phyloP scores from a whole-genome alignment of 2,113 vertebrate genomes.

The Callithrix jacchus region DNA sequence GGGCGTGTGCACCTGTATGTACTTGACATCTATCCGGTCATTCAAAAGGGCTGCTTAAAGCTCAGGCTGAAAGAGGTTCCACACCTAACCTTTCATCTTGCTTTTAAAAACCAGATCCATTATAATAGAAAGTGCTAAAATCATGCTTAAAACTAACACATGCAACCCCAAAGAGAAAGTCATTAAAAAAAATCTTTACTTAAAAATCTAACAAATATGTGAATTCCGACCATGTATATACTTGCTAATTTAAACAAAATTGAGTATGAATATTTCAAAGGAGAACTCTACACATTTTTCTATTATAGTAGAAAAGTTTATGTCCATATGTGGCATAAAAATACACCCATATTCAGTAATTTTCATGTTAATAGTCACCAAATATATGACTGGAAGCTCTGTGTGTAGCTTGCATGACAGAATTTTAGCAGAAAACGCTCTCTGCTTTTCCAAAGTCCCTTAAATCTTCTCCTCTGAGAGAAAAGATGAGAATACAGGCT shows the following conservation, averaged over 20 bases:
- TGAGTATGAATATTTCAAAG: neutral
- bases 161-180: neutral
- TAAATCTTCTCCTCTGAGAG: neutral
- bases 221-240: neutral
- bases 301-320: neutral
- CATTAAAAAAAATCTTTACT: neutral
- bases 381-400: neutral
- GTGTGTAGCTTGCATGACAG: neutral
- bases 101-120: neutral
- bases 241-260: neutral
- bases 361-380: neutral
- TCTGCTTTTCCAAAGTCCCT: neutral
- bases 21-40: fast-evolving
- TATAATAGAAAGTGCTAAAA: neutral
- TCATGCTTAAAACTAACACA: neutral
- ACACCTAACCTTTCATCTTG: neutral
- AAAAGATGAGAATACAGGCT: neutral
- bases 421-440: neutral
- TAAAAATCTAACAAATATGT: neutral
- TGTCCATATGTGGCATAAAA: neutral
- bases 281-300: neutral
- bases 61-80: neutral
- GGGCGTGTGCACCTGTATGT: no score
- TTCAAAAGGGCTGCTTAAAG: neutral
- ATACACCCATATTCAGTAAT: no score